A percentile compares a stretch with the other conserved stretches of the same genome.
Conservation (phyloP, 2,797 vertebrate species). For the Holocentrus rufus region DNA sequence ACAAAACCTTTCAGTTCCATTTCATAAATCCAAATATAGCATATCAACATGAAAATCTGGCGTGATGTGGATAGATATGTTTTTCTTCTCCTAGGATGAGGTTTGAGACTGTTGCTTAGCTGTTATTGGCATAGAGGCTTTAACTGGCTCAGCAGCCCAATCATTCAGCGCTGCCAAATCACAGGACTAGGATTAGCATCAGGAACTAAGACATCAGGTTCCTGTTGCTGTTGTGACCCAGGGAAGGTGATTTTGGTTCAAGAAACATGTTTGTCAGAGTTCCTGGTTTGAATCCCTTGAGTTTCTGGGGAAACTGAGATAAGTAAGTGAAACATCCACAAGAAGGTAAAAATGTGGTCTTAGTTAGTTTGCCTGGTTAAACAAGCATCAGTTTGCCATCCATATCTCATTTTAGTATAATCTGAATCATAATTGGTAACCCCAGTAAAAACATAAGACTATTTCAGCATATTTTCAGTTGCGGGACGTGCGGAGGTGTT, state of each 20-base stretch:
- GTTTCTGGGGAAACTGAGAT: not conserved
- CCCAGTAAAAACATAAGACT: not conserved
- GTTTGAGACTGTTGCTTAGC: conserved; percentile 42
- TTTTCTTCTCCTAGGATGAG: conserved; percentile 30
- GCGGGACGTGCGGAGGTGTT: not conserved
- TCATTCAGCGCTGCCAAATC: conserved; percentile 68
- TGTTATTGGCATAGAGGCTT: conserved; percentile 59
- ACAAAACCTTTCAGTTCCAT: not conserved
- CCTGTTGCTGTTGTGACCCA: conserved; percentile 44
- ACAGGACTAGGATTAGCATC: conserved; percentile 77
- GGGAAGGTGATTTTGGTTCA: not conserved
- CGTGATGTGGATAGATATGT: not conserved
- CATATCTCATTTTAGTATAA: not conserved
- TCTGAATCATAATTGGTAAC: not conserved
- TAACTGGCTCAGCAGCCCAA: conserved; percentile 65
- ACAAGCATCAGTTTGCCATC: too few species aligned
- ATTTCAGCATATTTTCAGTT: not conserved
- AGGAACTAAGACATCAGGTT: conserved; percentile 65
- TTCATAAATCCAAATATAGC: not conserved
- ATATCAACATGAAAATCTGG: not conserved
- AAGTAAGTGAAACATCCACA: not conserved
- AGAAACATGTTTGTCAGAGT: conserved; percentile 1
- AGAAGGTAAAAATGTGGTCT: not conserved
- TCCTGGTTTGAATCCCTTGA: not conserved
- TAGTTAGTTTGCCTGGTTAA: not conserved